Evolutionary conservation across 2,888 invertebrate genomes (phyloP), one percentile per base, ranked within the genome.

Genomic region (Hedya salicella): DNA sequence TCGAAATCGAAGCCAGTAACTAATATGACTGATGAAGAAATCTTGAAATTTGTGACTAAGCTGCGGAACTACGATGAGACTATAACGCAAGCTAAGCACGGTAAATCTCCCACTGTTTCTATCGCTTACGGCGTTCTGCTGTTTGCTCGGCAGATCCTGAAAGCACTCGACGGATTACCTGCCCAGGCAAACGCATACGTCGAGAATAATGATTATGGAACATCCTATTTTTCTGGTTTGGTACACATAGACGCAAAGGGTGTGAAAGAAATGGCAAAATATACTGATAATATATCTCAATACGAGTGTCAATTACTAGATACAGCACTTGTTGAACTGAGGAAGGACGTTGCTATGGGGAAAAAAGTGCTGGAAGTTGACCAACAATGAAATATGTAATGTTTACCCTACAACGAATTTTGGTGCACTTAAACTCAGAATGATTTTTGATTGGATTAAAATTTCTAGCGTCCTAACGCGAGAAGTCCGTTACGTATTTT

Each of bases 1-100:
- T 96, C 97, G 0, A 95, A 95, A 77, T 93, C 94, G 3, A 93
- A 89, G 65, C 96, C 96, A 0, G 72, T 82, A 6, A 85, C 91
- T 42, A 77, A 87, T 13, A 91, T 84, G 70, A 70, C 85, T 86
- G 78, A 94, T 87, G 77, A 93, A 86, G 80, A 71, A 21, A 70
- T 81, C 40, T 80, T 83, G 56, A 79, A 85, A 42, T 81, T 93
- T n/a, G 86, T 86, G 0, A 68, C 75, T 0, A 80, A 75, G 44
- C 68, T 88, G n/a, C 94, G 95, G 76, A 93, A 94, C 72, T 94
- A 94, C 63, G 94, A 94, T 32, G 93, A 94, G 5, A 93, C 93
- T 69, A 93, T 95, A 25, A 93, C 93, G 1, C 93, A 93, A 71
- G 95, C 95, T 0, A 95, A 95, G 79, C 93, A 92, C 65, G 95